Evolutionary conservation across 1,140 invertebrate genomes (phyloP), one percentile per base, ranked within the genome.

Genomic region (Belonocnema kinseyi): DNA sequence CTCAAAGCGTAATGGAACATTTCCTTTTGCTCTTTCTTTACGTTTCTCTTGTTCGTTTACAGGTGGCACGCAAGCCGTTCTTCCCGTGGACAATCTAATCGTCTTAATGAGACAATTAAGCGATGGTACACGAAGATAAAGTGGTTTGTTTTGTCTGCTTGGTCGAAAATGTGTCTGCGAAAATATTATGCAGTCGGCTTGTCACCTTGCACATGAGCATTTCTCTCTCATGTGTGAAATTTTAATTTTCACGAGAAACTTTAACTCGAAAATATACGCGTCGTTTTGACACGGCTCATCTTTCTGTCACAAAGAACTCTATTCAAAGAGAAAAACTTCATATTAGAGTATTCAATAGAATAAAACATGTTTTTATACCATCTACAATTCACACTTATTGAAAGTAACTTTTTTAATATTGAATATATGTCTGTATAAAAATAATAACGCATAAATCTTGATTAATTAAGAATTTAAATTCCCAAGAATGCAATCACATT

Each of bases 241-340:
- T 76, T 79, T 74, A 75, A 79, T 80, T 74, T 58, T 33, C 75
- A 66, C 53, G 53, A 72, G 54, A 51, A 76, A 66, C 76, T 77
- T 75, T 77, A 77, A 74, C 53, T 50, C 77, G 74, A 72, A 81
- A 72, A 77, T 78, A 76, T 75, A 75, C 76, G 26, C 61, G 66
- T 40, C 74, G 73, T 71, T 74, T 73, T 61, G 56, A 75, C 74
- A 72, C 56, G 46, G 73, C 66, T 73, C 14, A 50, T 71, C 72
- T 56, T 76, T 76, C 61, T 73, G 72, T 75, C 50, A 74, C 50
- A n/a, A 61, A 52, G 46, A 21, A 50, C 61, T 52, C 77, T 74
- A 74, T 17, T 46, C 40, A 73, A 74, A 74, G n/a, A 26, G 56
- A 70, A 73, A 71, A 70, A n/a, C 53, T 66, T 75, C 73, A 71